These are phyloP conservation scores for Oryzias woworae DNA, from an alignment of 2,113 vertebrate species.

Conservation along the genomic window DNA sequence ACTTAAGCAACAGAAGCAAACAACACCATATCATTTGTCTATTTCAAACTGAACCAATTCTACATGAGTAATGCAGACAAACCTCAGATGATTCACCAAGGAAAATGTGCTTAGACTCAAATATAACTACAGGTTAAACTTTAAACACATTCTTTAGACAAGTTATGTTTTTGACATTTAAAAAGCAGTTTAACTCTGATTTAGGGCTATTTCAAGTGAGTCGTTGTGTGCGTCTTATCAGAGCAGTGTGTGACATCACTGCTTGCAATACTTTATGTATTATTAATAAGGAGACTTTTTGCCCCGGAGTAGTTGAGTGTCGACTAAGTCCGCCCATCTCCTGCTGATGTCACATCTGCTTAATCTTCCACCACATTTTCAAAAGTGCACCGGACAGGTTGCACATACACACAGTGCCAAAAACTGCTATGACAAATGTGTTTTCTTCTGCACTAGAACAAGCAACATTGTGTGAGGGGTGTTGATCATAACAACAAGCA, in stretches of 20 bases:
- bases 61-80: no score
- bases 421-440: neutral
- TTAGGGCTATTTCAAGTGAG: constrained; percentile 17
- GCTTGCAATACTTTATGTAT: constrained; percentile 37
- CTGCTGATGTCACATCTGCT: constrained; percentile 19
- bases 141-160: neutral
- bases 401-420: neutral
- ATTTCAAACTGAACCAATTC: no score
- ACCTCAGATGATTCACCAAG: neutral
- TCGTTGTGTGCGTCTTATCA: constrained; percentile 10
- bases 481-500: neutral
- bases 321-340: constrained; percentile 24
- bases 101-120: neutral
- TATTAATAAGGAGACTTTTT: constrained; percentile 50
- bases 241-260: constrained; percentile 28
- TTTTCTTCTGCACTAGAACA: neutral
- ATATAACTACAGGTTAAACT: neutral
- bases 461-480: neutral
- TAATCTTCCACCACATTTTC: constrained; percentile 11
- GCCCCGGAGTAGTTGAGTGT: constrained; percentile 32
- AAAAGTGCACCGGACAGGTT: neutral
- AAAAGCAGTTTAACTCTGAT: constrained; percentile 5
- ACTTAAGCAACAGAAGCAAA: no score
- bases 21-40: no score
- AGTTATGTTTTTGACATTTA: neutral